Evolutionary conservation across 2,797 vertebrate genomes (phyloP), one percentile per base, ranked within the genome.

Genomic region (Sitta carolinensis): DNA sequence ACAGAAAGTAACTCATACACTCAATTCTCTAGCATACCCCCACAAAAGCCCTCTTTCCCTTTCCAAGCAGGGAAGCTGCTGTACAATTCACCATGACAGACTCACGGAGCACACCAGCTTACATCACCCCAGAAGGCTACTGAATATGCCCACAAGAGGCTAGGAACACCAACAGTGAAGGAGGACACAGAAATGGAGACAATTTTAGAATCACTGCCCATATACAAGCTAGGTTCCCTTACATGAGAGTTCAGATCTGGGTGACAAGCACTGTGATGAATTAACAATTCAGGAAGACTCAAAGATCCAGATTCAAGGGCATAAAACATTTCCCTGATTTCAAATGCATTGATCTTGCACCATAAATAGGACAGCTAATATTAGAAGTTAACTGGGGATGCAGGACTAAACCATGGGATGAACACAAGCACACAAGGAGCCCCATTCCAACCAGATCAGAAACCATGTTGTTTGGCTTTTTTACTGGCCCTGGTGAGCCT

Each of bases 381-480:
- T 13, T 43, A 30, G 16, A 83, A 77, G 18, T 43, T 40, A 57
- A 90, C 2, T 30, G 32, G 38, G 23, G 17, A 45, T 27, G 50
- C 27, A 68, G 62, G 2, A 1, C n/a, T 68, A 74, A 84, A 61
- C 29, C 10, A 16, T 6, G 11, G 47, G 15, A 64, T 7, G 17
- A 79, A 15, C 40, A 48, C 16, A 69, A 32, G 17, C 76, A 15
- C 40, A 48, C 16, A 69, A 32, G 21, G 19, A 54, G 18, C 10
- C 58, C 54, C 27, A 36, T 63, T 50, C 26, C 30, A 68, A 13
- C 13, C 13, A 16, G 66, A 67, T 48, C 29, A 50, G 43, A 68
- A 81, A 36, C 22, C 12, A 15, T 0, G 4, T 5, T 5, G 43
- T n/a, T 50, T 70, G 2, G 0, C 40, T 40, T 52, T 51, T 66